Evolutionary conservation across 2,888 invertebrate species (phyloP), one percentile per base, ranked within the genome.

Genomic region (Coremacera marginata): DNA sequence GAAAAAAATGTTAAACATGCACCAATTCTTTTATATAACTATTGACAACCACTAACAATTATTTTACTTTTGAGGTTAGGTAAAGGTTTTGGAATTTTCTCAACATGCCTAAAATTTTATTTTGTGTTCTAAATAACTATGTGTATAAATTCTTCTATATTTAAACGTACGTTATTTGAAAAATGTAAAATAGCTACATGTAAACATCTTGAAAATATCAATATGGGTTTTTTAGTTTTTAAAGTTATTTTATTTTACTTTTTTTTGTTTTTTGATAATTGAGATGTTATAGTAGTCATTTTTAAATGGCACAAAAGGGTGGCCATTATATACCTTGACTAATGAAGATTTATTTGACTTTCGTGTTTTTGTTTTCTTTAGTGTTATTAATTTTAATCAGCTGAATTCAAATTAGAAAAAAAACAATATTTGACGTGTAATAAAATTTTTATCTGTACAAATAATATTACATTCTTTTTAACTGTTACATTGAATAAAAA

Each of bases 101-200:
- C 37, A 60, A 22, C 11, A 22, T 60, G 22, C 37, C 34, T 65
- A 11, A 37, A 8, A 65, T n/a, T 63, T 16, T 63, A 37, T 37
- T 37, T 34, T 37, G 14, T 22, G 8, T 27, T 67, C 14, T 49
- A 31, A 70, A 51, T 27, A 22, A 8, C 34, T 0, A 44, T 65
- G 52, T 55, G 9, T 34, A 37, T 22, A 65, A 62, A 51, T 65
- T 14, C 22, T 19, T 76, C 14, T 44, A 11, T 44, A 7, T 16
- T 55, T 72, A 80, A 84, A 82, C 19, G 57, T 37, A 34, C 82
- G 81, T 27, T 34, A 19, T 1, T 81, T 78, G 14, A 75, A 76
- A 34, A 84, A 81, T 49, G 70, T 71, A 0, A 84, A 82, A 5
- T 8, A 73, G 14, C 16, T 16, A 1, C 11, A n/a, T 0, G 27